These are phyloP conservation scores for Phrynosoma platyrhinos DNA, from an alignment of 2,113 vertebrate species.

Conservation along the genomic window DNA sequence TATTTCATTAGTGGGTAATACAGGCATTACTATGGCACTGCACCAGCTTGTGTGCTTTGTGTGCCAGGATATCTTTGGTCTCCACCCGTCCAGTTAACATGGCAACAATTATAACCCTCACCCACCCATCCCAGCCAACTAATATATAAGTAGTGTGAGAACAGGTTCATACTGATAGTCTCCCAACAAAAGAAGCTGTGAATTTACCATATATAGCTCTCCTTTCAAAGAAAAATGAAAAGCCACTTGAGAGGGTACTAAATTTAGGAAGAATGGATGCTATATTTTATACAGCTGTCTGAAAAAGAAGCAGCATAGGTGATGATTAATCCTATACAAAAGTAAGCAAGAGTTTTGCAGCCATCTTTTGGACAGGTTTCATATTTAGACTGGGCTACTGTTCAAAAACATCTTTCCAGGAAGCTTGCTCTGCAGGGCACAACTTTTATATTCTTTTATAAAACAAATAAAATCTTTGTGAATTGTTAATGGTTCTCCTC, in stretches of 20 bases:
- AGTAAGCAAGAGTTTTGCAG: neutral
- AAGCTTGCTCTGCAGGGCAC: conserved; percentile 8
- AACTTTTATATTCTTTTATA: neutral
- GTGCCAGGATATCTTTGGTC: neutral
- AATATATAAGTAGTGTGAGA: neutral
- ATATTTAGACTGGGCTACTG: conserved; percentile 12
- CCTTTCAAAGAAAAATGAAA: conserved; percentile 14
- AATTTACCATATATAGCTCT: conserved; percentile 31
- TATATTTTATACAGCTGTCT: conserved; percentile 31
- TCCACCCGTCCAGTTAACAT: too few relatives aligned
- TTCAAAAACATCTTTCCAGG: neutral
- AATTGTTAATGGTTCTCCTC: neutral
- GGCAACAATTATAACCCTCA: neutral
- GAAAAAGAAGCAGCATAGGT: neutral
- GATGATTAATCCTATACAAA: conserved; percentile 2
- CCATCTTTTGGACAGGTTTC: conserved; percentile 7
- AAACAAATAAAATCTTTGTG: neutral
- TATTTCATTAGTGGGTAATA: too few relatives aligned
- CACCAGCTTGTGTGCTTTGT: too few relatives aligned
- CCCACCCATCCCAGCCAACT: too few relatives aligned
- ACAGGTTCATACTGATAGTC: neutral
- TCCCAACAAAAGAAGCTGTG: conserved; percentile 33
- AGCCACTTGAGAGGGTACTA: conserved; percentile 11
- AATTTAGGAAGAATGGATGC: conserved; percentile 20
- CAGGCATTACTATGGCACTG: neutral